phyloP scores from a whole-genome alignment of 2,113 vertebrate genomes.

The Bolborhynchus lineola region DNA sequence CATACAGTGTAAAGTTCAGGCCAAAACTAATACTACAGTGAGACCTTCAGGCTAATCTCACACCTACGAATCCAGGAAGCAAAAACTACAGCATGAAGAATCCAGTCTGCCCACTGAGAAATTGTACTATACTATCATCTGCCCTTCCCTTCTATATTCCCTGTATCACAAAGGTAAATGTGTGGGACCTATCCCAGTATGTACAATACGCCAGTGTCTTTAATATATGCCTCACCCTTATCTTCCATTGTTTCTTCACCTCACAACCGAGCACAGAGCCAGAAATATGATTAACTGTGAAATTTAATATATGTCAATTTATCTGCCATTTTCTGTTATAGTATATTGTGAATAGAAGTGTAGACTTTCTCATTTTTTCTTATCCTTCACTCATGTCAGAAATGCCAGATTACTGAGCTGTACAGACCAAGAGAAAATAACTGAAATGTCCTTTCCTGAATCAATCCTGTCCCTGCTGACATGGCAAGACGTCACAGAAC shows the following conservation, averaged over 20 bases:
- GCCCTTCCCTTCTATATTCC: neutral
- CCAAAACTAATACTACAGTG: neutral
- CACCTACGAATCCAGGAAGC: neutral
- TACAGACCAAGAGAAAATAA: constrained; percentile 21
- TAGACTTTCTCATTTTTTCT: neutral
- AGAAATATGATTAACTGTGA: constrained; percentile 7
- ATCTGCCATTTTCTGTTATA: neutral
- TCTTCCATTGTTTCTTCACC: neutral
- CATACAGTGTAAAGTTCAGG: neutral
- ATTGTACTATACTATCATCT: neutral
- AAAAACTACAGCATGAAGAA: neutral
- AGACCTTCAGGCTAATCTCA: neutral
- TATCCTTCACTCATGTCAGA: constrained; percentile 16
- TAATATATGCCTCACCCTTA: neutral
- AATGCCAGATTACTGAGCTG: constrained; percentile 2
- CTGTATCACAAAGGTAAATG: neutral
- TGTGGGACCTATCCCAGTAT: neutral
- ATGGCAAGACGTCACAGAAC: neutral
- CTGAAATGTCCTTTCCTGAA: constrained; percentile 24
- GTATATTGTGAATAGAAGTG: neutral
- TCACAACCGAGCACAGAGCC: neutral
- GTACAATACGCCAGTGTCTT: neutral
- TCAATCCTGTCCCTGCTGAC: constrained; percentile 29
- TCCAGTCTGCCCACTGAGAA: neutral
- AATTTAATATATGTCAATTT: constrained; percentile 1